Conservation (phyloP, 2,888 invertebrate genomes). For the Lutraria lutraria region DNA sequence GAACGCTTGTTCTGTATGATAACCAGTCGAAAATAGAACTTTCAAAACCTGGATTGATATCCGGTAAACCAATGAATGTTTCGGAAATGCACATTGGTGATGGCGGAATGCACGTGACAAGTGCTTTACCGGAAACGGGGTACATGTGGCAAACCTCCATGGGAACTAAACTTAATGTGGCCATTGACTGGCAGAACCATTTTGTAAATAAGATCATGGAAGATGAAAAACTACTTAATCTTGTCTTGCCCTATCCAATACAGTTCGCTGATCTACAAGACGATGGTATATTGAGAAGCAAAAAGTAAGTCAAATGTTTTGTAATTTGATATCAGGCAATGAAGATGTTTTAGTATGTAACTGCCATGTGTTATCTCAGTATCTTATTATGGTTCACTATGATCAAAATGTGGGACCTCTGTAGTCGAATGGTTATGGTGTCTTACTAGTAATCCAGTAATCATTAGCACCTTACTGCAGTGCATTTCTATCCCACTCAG, state of each 20-base stretch:
- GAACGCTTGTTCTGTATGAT: constrained; percentile 71
- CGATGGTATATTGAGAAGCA: constrained; percentile 43
- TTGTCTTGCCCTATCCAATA: constrained; percentile 59
- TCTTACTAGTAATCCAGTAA: too few species aligned
- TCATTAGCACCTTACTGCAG: too few species aligned
- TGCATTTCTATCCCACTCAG: too few species aligned
- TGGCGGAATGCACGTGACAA: constrained; percentile 49
- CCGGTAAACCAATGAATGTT: constrained; percentile 21
- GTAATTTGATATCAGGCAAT: background rate
- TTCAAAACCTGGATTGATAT: constrained; percentile 40
- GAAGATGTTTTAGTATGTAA: too few species aligned
- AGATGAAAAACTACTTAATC: constrained; percentile 56
- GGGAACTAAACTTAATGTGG: background rate
- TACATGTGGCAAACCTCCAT: constrained; percentile 65
- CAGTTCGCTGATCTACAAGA: constrained; percentile 47
- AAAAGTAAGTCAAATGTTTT: constrained; percentile 44
- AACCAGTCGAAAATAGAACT: constrained; percentile 65
- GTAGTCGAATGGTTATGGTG: too few species aligned
- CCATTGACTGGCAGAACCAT: constrained; percentile 65
- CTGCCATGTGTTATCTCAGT: too few species aligned
- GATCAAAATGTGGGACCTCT: too few species aligned
- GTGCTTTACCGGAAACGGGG: constrained; percentile 61
- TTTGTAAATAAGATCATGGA: constrained; percentile 68
- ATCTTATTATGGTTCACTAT: too few species aligned
- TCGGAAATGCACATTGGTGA: constrained; percentile 26